Base-by-base conservation (phyloP, 2,888 invertebrate genomes). In the Lepidocyrtinus sp. region DNA sequence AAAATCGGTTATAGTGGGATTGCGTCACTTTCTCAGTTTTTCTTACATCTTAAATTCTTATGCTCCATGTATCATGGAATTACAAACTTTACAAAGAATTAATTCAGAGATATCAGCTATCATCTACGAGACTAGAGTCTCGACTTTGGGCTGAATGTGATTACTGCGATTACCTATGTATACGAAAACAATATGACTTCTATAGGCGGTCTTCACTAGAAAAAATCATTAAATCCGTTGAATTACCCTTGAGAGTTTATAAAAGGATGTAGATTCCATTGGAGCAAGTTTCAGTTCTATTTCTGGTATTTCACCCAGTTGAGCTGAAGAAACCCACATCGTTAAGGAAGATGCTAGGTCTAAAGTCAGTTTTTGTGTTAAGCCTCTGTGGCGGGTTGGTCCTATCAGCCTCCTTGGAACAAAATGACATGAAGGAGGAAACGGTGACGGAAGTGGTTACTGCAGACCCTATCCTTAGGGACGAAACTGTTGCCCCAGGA, bases 381-480 rank as follows among this genome's bases (percentile, higher is more conserved):
- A 50, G 50, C 15, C 50, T 50, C 15, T 2, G 12, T 12, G 15
- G 2, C 2, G 50, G 50, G 1, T 17, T 50, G 15, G 50, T 12
- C 12, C 50, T 50, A 50, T 15, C n/a, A 50, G 50, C 50, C 50
- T 50, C 50, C 2, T 12, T 50, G 2, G 5, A 50, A n/a, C n/a
- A n/a, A 5, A 12, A 36, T 36, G 36, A 12, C 5, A 36, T 5
- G 12, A 12, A 7, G 12, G 74, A 75, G 9, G 75, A 75, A 46
- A 12, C 62, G 9, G 68, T 75, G 2, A 75, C 75, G 0, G 75
- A 75, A 22, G 19, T 45, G 0, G 71, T 46, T 3, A 24, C 71
- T 62, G 26, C 55, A 21, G 21, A 25, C 36, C 12, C 55, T 24
- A 0, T 22, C 24, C 15, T 3, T 1, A 27, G 24, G 19, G 19